Base-by-base conservation (phyloP, 1,140 invertebrate genomes). In the Calosoma granatense region DNA sequence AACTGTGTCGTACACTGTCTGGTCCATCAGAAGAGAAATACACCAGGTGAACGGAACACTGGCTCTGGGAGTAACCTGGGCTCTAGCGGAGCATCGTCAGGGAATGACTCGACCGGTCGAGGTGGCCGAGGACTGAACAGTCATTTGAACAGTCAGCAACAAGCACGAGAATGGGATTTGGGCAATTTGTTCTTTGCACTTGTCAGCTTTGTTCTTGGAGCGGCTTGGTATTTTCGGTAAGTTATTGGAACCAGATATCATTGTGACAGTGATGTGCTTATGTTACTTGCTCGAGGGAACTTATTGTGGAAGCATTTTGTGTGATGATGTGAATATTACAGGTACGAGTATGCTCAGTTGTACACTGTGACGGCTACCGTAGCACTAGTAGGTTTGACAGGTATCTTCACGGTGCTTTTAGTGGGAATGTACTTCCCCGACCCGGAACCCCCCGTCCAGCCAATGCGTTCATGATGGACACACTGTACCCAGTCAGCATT, bases 1-100 rank as follows among this genome's bases (percentile, higher is more conserved):
- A 88, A 90, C 65, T 91, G 88, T 70, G 90, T 93, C 2, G 84
- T 95, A 19, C 91, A 94, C 70, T 92, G 90, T 72, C 76, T 93
- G 20, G 83, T 94, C 43, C 85, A 87, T 63, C 79, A 79, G 36
- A 75, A 74, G 22, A 70, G 77, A 47, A 61, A 68, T 54, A 43
- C 60, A 14, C 39, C 66, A 1, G 26, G n/a, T n/a, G 30, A 39
- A 4, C 39, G 59, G 15, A 55, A 41, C 22, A 19, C 3, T 2
- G 52, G 43, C 3, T 43, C 23, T 11, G 53, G 57, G 11, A 58
- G 47, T 22, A 51, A 4, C 21, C 53, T 23, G 3, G 19, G 51
- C 23, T 53, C 21, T 43, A 56, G 23, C 53, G 36, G 22, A 15
- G 51, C 19, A 15, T 26, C n/a, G 1, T 36, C 15, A 20, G 19